Evolutionary conservation across 2,888 invertebrate genomes (phyloP).

Genomic region (Gastrophysa polygoni): DNA sequence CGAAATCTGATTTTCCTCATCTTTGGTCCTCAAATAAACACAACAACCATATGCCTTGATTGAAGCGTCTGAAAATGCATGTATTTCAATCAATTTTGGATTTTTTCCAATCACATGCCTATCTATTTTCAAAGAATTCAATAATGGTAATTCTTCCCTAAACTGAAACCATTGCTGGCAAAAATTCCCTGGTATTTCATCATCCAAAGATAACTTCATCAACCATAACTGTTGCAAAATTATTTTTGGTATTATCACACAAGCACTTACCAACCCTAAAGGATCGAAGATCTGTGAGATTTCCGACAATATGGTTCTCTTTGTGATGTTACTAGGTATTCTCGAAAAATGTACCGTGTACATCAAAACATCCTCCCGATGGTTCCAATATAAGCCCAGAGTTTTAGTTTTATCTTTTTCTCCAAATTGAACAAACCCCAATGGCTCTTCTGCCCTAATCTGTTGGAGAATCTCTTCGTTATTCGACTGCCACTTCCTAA

Average conservation of each 20-base stretch:
- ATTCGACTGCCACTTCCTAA: no score
- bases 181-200: constrained; percentile 19
- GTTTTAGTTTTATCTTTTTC: background rate
- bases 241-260: constrained; percentile 26
- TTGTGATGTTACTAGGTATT: background rate
- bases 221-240: constrained; percentile 30
- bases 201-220: constrained; percentile 29
- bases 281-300: no score
- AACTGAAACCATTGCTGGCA: constrained; percentile 8
- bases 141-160: background rate
- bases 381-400: no score
- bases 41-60: constrained; percentile 15
- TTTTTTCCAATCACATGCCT: constrained; percentile 2
- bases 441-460: background rate
- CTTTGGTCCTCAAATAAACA: constrained; percentile 16
- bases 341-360: background rate
- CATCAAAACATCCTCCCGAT: no score
- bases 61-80: constrained; percentile 18
- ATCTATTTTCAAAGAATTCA: constrained; percentile 1
- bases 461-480: no score
- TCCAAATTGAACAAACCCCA: background rate
- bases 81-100: constrained; percentile 11
- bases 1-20: background rate
- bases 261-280: constrained; percentile 28
- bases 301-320: constrained; percentile 2